Evolutionary conservation across 2,888 invertebrate genomes (phyloP).

Genomic region (Eupithecia inturbata): DNA sequence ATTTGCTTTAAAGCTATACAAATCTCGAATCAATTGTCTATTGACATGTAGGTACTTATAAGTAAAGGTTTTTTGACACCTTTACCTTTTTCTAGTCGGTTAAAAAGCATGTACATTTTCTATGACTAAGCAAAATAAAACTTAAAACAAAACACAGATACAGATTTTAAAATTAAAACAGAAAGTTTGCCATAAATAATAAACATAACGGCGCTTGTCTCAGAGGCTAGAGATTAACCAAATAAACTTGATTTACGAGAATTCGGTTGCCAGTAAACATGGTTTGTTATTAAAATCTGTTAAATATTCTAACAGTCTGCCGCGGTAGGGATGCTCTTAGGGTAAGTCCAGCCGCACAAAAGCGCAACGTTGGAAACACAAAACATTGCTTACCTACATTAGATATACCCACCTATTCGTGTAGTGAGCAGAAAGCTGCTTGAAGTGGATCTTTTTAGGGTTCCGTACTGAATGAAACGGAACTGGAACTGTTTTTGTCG

Average conservation of each 20-base stretch:
- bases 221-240: constrained; percentile 31
- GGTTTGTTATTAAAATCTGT: constrained; percentile 55
- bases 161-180: constrained; percentile 9
- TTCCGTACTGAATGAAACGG: background rate
- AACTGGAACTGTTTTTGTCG: background rate
- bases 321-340: constrained; percentile 25
- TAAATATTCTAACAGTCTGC: constrained; percentile 56
- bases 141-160: constrained; percentile 4
- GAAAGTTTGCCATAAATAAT: constrained; percentile 22
- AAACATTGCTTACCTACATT: constrained; percentile 1
- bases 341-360: background rate
- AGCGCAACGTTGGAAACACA: constrained; percentile 9
- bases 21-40: too few relatives aligned
- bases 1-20: too few relatives aligned
- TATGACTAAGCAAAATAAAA: background rate
- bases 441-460: background rate
- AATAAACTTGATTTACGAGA: constrained; percentile 46
- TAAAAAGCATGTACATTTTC: background rate
- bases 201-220: constrained; percentile 26
- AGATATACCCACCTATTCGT: background rate
- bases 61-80: too few relatives aligned
- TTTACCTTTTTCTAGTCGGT: background rate
- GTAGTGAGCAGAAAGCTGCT: background rate
- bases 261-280: constrained; percentile 49
- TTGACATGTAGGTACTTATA: too few relatives aligned